Evolutionary conservation across 2,113 vertebrate species (phyloP).

Genomic region (Rhinopithecus roxellana): DNA sequence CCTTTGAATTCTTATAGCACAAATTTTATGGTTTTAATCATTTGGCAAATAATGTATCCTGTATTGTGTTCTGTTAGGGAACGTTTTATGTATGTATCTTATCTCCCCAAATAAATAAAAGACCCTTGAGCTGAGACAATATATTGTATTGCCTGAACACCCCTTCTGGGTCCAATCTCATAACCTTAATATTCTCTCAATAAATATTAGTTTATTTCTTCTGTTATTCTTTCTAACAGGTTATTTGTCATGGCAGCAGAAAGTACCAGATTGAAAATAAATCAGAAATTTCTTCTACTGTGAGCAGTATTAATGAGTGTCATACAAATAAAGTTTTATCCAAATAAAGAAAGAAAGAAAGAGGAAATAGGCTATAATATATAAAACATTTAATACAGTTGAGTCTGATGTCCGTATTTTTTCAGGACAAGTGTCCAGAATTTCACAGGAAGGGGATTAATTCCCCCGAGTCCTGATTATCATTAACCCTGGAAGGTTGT

Average conservation of each 20-base stretch:
- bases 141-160: not conserved
- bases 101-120: constrained; percentile 12
- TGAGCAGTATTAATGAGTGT: not conserved
- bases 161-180: not conserved
- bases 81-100: not conserved
- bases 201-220: constrained; percentile 30
- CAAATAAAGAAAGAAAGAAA: constrained; percentile 19
- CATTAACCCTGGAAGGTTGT: not conserved
- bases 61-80: not conserved
- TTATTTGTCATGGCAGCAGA: constrained; percentile 11
- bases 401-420: constrained; percentile 8
- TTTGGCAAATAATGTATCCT: constrained; percentile 21
- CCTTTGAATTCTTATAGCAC: not conserved
- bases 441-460: not conserved
- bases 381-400: not conserved
- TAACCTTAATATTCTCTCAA: not conserved
- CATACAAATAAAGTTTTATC: not conserved
- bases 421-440: not conserved
- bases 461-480: not conserved
- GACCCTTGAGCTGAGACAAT: not conserved
- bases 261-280: constrained; percentile 51
- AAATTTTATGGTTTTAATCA: not conserved
- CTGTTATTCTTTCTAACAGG: not conserved
- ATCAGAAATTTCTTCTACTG: not conserved
- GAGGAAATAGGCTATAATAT: not conserved